These are phyloP conservation scores for Chrysina gloriosa DNA, from an alignment of 2,888 invertebrate species.

Conservation along the genomic window DNA sequence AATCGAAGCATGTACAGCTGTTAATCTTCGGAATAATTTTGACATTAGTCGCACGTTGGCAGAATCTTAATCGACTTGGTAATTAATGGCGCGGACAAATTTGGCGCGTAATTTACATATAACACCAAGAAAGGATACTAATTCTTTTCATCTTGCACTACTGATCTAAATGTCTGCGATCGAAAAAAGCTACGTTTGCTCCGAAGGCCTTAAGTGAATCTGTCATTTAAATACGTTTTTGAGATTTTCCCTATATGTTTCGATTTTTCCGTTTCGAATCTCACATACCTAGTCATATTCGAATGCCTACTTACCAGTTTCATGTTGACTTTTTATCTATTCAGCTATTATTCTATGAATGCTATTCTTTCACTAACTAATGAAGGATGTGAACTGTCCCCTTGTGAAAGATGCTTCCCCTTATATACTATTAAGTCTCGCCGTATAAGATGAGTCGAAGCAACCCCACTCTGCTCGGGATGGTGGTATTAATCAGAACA, in stretches of 20 bases:
- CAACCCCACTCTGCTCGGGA: constrained; percentile 55
- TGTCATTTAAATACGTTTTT: too few relatives aligned
- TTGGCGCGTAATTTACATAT: background rate
- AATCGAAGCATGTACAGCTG: background rate
- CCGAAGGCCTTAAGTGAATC: too few relatives aligned
- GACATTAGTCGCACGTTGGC: background rate
- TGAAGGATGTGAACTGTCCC: constrained; percentile 47
- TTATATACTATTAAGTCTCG: constrained; percentile 57
- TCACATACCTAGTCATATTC: background rate
- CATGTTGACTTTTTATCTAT: constrained; percentile 46
- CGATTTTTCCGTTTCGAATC: too few relatives aligned
- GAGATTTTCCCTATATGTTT: too few relatives aligned
- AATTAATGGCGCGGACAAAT: background rate
- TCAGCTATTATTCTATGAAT: constrained; percentile 35
- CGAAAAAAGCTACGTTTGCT: too few relatives aligned
- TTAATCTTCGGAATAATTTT: background rate
- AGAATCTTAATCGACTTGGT: background rate
- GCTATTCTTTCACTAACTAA: constrained; percentile 46
- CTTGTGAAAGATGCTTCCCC: constrained; percentile 52
- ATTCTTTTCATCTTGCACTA: background rate
- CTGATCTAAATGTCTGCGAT: too few relatives aligned
- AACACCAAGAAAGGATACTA: background rate
- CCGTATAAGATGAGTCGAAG: constrained; percentile 47
- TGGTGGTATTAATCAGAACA: constrained; percentile 56
- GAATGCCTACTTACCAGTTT: constrained; percentile 50